Base-by-base conservation (phyloP, 2,113 vertebrate genomes). In the Ictalurus punctatus region DNA sequence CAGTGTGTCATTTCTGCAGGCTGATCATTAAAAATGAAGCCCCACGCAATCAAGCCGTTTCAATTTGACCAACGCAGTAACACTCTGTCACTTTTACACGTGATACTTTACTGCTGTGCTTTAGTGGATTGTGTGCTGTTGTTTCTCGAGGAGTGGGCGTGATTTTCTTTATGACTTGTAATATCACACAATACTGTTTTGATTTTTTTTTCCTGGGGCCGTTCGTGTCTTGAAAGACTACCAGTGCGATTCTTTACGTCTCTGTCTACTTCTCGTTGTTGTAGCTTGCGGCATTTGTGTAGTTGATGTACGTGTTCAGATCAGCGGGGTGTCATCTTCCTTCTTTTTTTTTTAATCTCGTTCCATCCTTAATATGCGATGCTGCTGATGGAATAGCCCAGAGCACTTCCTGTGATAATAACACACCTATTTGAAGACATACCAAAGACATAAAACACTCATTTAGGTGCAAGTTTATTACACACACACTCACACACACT, bases 201-300 rank as follows among this genome's bases (percentile, higher is more conserved):
- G 25, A 19, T 82, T 44, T 86, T 54, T 52, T 83, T 73, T 84
- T 86, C 71, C 73, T 63, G 40, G 73, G 79, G 83, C 19, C 83
- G 74, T 89, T 84, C 83, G 86, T 90, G 65, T 87, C 54, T 90
- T 90, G 86, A 88, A 88, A 89, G 94, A 92, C 90, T 88, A 89
- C 58, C 92, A 90, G 90, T 90, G 90, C 92, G 87, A 91, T 93
- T 94, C 90, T 94, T 95, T 95, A 96, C 96, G 95, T 96, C 94
- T 94, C 94, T 94, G 91, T 76, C 81, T 86, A 48, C 44, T 13
- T 73, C 37, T 76, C 71, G 61, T 44, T 65, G 73, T 74, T 80
- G 83, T 88, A 85, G 80, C 86, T 58, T 34, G n/a, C 56, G 58
- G 83, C 52, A 65, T 67, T 69, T 63, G 83, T 74, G 52, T 86